Percentiles rank a stretch among this genome's conserved stretches.
Evolutionary conservation across 2,113 vertebrate species (phyloP).

Genomic region (Megaptera novaeangliae): DNA sequence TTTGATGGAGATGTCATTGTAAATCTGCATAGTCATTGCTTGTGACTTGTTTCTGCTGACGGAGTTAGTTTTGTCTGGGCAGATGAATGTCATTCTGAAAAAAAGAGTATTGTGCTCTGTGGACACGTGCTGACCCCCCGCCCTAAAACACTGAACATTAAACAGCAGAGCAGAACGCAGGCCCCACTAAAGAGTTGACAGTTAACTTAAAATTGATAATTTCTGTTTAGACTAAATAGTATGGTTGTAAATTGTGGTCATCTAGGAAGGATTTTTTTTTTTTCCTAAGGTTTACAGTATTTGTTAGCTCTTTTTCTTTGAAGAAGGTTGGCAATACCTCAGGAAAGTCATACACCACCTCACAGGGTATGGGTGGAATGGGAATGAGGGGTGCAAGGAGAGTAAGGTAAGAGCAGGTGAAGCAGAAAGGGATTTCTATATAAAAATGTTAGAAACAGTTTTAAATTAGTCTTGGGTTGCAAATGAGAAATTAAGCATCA

Average conservation of each 20-base stretch:
- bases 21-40: background rate
- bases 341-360: background rate
- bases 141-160: background rate
- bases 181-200: background rate
- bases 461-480: background rate
- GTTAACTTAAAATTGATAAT: background rate
- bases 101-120: background rate
- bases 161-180: background rate
- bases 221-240: background rate
- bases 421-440: background rate
- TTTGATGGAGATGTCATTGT: background rate
- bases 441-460: background rate
- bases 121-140: background rate
- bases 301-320: background rate
- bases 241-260: background rate
- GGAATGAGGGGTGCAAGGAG: background rate
- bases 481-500: background rate
- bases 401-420: background rate
- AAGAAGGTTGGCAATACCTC: background rate
- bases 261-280: background rate
- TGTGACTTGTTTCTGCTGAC: background rate
- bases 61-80: slow-evolving; percentile 5
- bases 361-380: background rate
- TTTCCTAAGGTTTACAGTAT: background rate
- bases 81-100: background rate